Conservation (phyloP, 2,113 vertebrate species). For the Erythrocercus mccallii region DNA sequence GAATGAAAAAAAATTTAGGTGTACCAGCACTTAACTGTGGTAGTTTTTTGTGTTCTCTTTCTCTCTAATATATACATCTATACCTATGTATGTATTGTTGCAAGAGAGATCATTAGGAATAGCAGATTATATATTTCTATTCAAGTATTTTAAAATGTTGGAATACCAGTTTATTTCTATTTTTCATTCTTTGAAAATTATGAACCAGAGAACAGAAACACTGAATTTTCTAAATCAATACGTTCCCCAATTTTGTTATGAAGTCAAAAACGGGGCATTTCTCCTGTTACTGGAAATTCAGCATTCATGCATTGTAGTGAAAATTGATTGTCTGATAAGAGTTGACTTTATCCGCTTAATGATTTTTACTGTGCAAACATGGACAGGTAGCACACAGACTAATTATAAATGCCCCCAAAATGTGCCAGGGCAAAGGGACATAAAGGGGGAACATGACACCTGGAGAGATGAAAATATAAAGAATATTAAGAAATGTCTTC, state of each 20-base stretch:
- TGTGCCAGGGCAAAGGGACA: background rate
- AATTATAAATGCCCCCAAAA: background rate
- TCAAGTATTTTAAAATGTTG: background rate
- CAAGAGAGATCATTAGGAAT: background rate
- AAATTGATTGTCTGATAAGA: background rate
- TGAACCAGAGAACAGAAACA: background rate
- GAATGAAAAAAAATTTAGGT: background rate
- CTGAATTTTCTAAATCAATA: background rate
- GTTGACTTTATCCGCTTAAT: background rate
- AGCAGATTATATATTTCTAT: background rate
- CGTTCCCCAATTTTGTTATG: rapidly evolving
- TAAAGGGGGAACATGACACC: background rate
- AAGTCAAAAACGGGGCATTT: background rate
- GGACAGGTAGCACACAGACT: background rate
- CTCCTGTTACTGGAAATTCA: background rate
- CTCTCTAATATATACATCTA: background rate
- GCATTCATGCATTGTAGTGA: background rate
- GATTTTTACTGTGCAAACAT: background rate
- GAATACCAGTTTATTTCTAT: background rate
- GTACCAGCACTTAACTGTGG: background rate
- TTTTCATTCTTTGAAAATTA: background rate
- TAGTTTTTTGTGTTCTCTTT: background rate
- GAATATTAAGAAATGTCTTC: background rate
- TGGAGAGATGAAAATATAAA: background rate
- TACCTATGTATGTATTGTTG: background rate